These are phyloP conservation scores for Athrips mouffetella DNA, from an alignment of 2,888 invertebrate genomes.

Conservation along the genomic window DNA sequence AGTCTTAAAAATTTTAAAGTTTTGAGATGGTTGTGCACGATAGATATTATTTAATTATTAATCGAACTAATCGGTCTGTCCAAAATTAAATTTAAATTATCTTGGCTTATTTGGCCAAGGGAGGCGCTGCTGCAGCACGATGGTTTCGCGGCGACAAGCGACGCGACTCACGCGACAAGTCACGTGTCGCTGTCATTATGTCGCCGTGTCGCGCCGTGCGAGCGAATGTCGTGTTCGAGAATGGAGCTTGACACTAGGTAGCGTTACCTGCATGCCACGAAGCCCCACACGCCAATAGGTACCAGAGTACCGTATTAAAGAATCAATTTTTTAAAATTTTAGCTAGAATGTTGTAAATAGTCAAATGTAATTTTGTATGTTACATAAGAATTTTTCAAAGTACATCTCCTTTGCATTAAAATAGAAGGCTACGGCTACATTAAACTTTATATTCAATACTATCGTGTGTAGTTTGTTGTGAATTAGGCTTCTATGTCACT, in stretches of 20 bases:
- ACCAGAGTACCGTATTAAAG: constrained; percentile 56
- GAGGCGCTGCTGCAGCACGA: not conserved
- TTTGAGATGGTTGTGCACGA: constrained; percentile 76
- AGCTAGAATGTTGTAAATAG: constrained; percentile 74
- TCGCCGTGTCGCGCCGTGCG: constrained; percentile 6
- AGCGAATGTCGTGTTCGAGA: constrained; percentile 38
- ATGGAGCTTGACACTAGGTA: constrained; percentile 60
- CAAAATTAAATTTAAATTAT: constrained; percentile 35
- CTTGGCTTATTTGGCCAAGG: constrained; percentile 46
- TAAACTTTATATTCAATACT: constrained; percentile 65
- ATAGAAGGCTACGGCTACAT: constrained; percentile 68
- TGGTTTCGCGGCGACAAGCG: constrained; percentile 26
- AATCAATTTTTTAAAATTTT: constrained; percentile 54
- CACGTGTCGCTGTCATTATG: constrained; percentile 2
- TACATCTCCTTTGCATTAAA: constrained; percentile 72
- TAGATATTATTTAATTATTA: constrained; percentile 61
- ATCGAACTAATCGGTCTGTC: constrained; percentile 63
- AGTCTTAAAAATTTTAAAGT: constrained; percentile 33
- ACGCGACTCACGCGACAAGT: constrained; percentile 29
- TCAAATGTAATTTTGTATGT: constrained; percentile 75
- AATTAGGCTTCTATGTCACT: constrained; percentile 71
- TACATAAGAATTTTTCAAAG: constrained; percentile 69
- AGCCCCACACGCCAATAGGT: constrained; percentile 62
- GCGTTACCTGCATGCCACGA: constrained; percentile 60
- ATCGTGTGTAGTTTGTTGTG: constrained; percentile 75